A percentile compares a stretch with the other conserved stretches of the same genome.
Evolutionary conservation across 2,113 vertebrate species (phyloP).

Genomic region (Xyliphius kryptos): DNA sequence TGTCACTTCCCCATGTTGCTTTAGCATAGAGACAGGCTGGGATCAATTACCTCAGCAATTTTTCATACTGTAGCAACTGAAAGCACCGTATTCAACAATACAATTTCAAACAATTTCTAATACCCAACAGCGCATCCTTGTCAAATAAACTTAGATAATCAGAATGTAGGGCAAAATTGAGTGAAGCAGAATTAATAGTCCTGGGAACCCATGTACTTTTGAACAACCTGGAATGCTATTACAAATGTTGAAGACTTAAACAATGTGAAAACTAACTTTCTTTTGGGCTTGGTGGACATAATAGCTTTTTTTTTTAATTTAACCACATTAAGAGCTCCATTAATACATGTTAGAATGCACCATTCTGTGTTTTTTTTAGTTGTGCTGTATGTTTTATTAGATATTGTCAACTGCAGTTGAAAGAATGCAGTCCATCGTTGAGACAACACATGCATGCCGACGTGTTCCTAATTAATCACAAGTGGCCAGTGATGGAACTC

Average conservation of each 20-base stretch:
- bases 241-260: conserved; percentile 8
- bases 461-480: conserved; percentile 63
- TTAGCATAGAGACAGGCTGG: conserved; percentile 12
- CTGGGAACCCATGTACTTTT: conserved; percentile 19
- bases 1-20: conserved; percentile 13
- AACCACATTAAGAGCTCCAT: too few species aligned
- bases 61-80: conserved; percentile 29
- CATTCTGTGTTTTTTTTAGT: too few species aligned
- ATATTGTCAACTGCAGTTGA: too few species aligned
- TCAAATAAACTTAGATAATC: neutral
- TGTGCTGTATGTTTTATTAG: too few species aligned
- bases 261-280: conserved; percentile 4
- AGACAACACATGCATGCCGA: conserved; percentile 45
- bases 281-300: neutral
- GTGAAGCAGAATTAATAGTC: conserved; percentile 4
- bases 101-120: conserved; percentile 43
- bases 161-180: neutral
- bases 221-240: conserved; percentile 1
- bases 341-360: too few species aligned
- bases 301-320: too few species aligned
- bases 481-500: conserved; percentile 59
- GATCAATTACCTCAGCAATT: conserved; percentile 32
- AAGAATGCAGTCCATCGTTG: too few species aligned
- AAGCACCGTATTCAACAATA: conserved; percentile 33
- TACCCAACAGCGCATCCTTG: conserved; percentile 6